phyloP scores from a whole-genome alignment of 2,888 invertebrate species.

The Polydrusus cervinus region DNA sequence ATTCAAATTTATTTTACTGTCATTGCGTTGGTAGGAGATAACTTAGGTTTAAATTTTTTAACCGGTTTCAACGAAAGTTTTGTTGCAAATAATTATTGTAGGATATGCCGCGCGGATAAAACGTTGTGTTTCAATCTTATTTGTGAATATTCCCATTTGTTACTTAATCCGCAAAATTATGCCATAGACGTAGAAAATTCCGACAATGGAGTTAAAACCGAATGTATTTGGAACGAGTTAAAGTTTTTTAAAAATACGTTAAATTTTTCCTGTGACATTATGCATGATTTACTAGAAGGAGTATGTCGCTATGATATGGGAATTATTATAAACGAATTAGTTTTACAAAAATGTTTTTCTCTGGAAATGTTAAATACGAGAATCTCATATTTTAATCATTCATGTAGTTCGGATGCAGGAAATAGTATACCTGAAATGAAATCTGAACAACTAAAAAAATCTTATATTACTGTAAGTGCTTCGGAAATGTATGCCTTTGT shows the following conservation, averaged over 20 bases:
- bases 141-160: not conserved
- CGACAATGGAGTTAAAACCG: constrained; percentile 9
- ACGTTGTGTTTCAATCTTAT: not conserved
- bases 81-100: constrained; percentile 17
- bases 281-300: constrained; percentile 33
- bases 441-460: constrained; percentile 52
- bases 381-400: not conserved
- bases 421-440: constrained; percentile 19
- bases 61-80: constrained; percentile 30
- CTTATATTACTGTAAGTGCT: constrained; percentile 34
- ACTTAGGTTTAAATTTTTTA: constrained; percentile 38
- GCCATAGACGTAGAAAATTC: not conserved
- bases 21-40: constrained; percentile 29
- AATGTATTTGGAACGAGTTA: constrained; percentile 18
- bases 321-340: constrained; percentile 12
- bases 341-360: not conserved
- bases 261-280: constrained; percentile 21
- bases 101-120: constrained; percentile 13
- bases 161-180: constrained; percentile 7
- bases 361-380: not conserved
- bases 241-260: not conserved
- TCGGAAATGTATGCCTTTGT: constrained; percentile 25
- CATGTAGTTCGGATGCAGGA: constrained; percentile 2
- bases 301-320: constrained; percentile 25
- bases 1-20: constrained; percentile 31